Evolutionary conservation across 1,140 invertebrate genomes (phyloP).

Genomic region (Paraescarpia echinospica): DNA sequence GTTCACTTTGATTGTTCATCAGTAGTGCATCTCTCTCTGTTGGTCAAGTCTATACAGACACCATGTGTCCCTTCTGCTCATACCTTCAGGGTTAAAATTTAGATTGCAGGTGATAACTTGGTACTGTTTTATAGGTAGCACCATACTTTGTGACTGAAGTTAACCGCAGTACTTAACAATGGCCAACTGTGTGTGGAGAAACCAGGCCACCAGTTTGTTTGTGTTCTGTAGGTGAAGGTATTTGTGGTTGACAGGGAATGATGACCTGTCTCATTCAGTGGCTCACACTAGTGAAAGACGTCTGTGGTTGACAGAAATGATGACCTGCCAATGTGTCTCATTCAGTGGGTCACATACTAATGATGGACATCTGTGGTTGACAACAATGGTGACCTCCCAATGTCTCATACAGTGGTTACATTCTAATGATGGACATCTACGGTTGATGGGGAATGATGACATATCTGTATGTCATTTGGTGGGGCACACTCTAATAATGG

Average conservation of each 20-base stretch:
- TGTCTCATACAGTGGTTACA: too few species aligned
- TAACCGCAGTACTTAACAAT: neutral
- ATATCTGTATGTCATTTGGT: too few species aligned
- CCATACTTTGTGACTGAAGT: neutral
- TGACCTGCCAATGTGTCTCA: neutral
- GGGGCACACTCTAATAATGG: too few species aligned
- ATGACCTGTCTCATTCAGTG: neutral
- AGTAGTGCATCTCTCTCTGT: neutral
- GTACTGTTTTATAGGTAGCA: neutral
- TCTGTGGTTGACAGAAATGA: neutral
- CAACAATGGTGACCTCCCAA: neutral
- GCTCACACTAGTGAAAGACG: neutral
- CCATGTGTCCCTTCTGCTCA: too few species aligned
- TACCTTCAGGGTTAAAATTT: neutral
- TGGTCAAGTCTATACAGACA: neutral
- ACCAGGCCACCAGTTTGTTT: neutral
- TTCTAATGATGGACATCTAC: too few species aligned
- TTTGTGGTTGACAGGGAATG: neutral
- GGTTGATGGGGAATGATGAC: too few species aligned
- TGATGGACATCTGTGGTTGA: neutral
- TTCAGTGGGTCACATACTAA: neutral
- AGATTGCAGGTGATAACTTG: neutral
- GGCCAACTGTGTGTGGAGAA: neutral
- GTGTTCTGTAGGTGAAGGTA: neutral
- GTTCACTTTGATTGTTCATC: neutral